Evolutionary conservation across 1,140 invertebrate genomes (phyloP).

Genomic region (Aphelenchoides fujianensis): DNA sequence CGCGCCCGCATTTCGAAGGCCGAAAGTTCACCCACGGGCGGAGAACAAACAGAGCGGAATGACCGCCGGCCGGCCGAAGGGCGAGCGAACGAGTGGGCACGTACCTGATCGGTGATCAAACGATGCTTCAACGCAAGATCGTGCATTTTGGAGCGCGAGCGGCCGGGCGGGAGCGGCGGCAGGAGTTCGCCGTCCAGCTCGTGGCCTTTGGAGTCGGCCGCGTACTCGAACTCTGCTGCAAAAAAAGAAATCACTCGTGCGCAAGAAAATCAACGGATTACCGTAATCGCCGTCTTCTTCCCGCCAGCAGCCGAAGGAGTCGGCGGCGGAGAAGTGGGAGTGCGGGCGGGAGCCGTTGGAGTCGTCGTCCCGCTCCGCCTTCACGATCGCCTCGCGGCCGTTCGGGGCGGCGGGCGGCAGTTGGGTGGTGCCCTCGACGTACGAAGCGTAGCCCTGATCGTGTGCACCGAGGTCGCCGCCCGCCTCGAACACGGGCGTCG

Average conservation of each 20-base stretch:
- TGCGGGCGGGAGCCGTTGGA: background rate
- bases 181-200: conserved; percentile 5
- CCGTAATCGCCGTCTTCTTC: conserved; percentile 3
- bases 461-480: background rate
- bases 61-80: background rate
- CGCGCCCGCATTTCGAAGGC: background rate
- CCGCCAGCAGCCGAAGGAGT: background rate
- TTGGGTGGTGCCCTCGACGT: background rate
- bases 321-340: conserved; percentile 1
- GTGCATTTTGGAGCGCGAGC: conserved; percentile 60
- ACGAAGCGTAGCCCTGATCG: background rate
- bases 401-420: background rate
- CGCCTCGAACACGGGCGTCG: background rate
- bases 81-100: background rate
- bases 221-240: no score
- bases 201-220: background rate
- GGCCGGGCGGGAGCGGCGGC: conserved; percentile 32
- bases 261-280: background rate
- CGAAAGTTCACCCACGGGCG: no score
- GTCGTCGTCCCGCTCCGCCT: background rate
- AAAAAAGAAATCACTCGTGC: no score
- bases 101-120: conserved; percentile 60
- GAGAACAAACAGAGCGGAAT: background rate
- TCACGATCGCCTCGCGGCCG: background rate
- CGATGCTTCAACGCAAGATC: conserved; percentile 60